Evolutionary conservation across 2,888 invertebrate genomes (phyloP).

Genomic region (Nemapogon koenigi): DNA sequence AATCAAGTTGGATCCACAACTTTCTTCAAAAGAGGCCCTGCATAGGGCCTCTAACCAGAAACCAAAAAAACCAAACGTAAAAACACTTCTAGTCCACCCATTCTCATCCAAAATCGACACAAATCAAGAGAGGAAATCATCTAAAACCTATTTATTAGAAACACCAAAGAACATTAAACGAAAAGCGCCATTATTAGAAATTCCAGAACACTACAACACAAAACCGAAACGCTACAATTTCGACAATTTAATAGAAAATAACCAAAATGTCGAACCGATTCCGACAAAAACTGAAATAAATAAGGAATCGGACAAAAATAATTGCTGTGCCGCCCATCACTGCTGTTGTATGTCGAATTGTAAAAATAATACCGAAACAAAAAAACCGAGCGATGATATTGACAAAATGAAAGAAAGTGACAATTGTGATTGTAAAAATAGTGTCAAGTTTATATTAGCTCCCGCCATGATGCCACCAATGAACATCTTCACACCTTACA

Average conservation of each 20-base stretch:
- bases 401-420: neutral
- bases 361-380: conserved; percentile 1
- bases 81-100: conserved; percentile 44
- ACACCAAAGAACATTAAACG: conserved; percentile 45
- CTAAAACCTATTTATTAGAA: conserved; percentile 39
- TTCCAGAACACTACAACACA: conserved; percentile 35
- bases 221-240: conserved; percentile 40
- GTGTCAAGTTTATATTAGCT: conserved; percentile 47
- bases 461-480: conserved; percentile 44
- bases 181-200: conserved; percentile 36
- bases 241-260: conserved; percentile 37
- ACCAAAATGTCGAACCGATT: conserved; percentile 29
- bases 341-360: too few species aligned
- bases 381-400: neutral
- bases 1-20: conserved; percentile 49
- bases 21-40: conserved; percentile 33
- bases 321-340: too few species aligned
- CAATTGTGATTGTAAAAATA: conserved; percentile 1
- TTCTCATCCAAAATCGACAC: conserved; percentile 21
- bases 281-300: conserved; percentile 21
- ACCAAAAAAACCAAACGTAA: conserved; percentile 18
- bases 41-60: conserved; percentile 31
- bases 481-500: conserved; percentile 35
- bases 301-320: conserved; percentile 11
- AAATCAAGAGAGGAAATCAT: conserved; percentile 19